These are phyloP conservation scores for Ectemnius continuus DNA, from an alignment of 2,888 invertebrate species.

Conservation along the genomic window DNA sequence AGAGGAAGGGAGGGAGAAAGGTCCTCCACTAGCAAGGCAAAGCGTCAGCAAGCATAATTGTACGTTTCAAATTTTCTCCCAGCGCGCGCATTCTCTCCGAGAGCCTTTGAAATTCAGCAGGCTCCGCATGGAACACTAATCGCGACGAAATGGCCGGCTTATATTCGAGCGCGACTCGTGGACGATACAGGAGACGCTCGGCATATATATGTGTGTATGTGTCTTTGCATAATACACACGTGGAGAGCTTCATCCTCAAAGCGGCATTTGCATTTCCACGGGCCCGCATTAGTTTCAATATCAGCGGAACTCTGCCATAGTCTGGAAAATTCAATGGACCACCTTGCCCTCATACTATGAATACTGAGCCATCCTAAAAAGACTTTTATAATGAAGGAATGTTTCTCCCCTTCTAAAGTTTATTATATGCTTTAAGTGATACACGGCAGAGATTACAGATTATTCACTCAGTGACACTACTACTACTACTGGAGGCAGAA, in stretches of 20 bases:
- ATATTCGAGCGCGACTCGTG: background rate
- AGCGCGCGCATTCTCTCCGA: background rate
- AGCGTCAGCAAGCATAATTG: conserved; percentile 29
- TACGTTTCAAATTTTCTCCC: conserved; percentile 13
- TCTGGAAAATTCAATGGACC: conserved; percentile 34
- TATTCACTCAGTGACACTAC: too few relatives aligned
- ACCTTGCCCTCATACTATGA: conserved; percentile 13
- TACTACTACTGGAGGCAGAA: too few relatives aligned
- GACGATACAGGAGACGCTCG: background rate
- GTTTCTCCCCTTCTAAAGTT: too few relatives aligned
- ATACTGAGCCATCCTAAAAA: too few relatives aligned
- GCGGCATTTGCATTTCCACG: conserved; percentile 1
- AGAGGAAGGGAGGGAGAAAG: background rate
- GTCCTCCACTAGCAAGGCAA: conserved; percentile 7
- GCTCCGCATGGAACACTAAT: background rate
- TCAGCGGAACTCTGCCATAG: background rate
- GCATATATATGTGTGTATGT: background rate
- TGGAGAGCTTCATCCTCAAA: background rate
- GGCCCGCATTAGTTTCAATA: conserved; percentile 5
- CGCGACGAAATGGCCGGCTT: conserved; percentile 1
- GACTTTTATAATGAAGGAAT: too few relatives aligned
- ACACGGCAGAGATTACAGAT: too few relatives aligned
- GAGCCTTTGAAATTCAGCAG: background rate
- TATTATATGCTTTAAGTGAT: too few relatives aligned
- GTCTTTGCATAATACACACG: background rate